Evolutionary conservation across 2,888 invertebrate species (phyloP), one percentile per base, ranked within the genome.

Genomic region (Xestia c-nigrum): DNA sequence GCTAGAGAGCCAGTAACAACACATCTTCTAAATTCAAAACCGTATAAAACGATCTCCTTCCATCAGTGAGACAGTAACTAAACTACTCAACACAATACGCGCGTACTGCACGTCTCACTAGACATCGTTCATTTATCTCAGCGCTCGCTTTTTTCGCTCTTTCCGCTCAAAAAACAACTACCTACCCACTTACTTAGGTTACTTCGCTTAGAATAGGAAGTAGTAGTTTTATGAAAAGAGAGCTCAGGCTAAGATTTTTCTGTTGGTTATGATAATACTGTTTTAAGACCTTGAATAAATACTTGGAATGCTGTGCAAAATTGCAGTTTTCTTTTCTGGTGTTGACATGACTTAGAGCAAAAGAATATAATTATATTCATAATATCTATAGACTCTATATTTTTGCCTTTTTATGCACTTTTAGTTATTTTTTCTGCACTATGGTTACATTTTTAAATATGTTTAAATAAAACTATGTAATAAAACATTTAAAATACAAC

Each of bases 121-220:
- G 69, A 72, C 76, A 74, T 6, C 40, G 71, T 38, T 74, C 76
- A 55, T 83, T 81, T 74, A 83, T 83, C 83, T 81, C 57, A 40
- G n/a, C 21, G 7, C 68, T 31, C 38, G 64, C 67, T 81, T 85
- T 83, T 83, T 85, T 63, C 47, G 68, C 76, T 85, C 55, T 1
- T 72, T 52, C 31, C 63, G 50, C 74, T 79, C 47, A 61, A 85
- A 81, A 67, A 81, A 72, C 10, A 55, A 81, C 70, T 65, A 59
- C 31, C 50, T 59, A 71, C 59, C 24, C 24, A 57, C 65, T 76
- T 65, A 76, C 73, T 76, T 57, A 24, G 19, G 59, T 67, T 70
- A 55, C 14, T 59, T 68, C 5, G 40, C 64, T 38, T 24, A 16
- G 43, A 24, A 38, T 69, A n/a, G 14, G 59, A 77, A 46, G 16